phyloP scores from a whole-genome alignment of 2,797 vertebrate genomes.

The Eleutherodactylus coqui region DNA sequence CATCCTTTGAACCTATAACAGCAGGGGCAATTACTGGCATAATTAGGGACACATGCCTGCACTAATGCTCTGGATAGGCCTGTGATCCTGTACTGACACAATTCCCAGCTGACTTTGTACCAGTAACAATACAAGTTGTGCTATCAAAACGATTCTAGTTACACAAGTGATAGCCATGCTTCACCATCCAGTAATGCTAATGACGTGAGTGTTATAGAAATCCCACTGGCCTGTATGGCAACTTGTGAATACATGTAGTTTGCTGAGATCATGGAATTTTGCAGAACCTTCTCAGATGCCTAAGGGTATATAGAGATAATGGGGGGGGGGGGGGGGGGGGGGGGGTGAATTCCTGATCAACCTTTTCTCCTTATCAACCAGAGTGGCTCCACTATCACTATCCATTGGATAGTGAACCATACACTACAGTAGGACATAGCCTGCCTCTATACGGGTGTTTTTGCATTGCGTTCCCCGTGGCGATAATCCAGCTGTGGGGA shows the following conservation, averaged over 20 bases:
- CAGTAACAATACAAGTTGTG: background rate
- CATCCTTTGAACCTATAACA: slow-evolving; percentile 17
- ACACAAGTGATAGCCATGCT: background rate
- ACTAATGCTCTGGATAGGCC: slow-evolving; percentile 6
- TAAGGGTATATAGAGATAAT: background rate
- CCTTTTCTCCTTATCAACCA: background rate
- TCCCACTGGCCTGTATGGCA: background rate
- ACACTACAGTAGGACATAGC: too few species aligned
- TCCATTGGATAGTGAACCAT: too few species aligned
- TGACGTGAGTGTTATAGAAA: background rate
- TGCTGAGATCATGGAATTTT: background rate
- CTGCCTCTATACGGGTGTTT: too few species aligned
- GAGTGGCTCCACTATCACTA: background rate
- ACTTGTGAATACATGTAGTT: background rate
- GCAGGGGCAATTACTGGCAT: background rate
- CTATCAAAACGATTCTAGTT: background rate
- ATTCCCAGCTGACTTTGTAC: slow-evolving; percentile 10
- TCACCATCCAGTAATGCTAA: background rate
- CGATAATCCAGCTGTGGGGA: too few species aligned
- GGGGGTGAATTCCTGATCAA: background rate
- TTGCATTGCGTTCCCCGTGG: too few species aligned
- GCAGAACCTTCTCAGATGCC: too few species aligned
- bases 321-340: too few species aligned
- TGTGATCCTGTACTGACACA: slow-evolving; percentile 14
- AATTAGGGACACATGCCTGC: background rate